Percentiles rank a stretch among this genome's conserved stretches.
phyloP scores from a whole-genome alignment of 92 coral and sea anemone genomes.

The Palythoa heliodiscus region DNA sequence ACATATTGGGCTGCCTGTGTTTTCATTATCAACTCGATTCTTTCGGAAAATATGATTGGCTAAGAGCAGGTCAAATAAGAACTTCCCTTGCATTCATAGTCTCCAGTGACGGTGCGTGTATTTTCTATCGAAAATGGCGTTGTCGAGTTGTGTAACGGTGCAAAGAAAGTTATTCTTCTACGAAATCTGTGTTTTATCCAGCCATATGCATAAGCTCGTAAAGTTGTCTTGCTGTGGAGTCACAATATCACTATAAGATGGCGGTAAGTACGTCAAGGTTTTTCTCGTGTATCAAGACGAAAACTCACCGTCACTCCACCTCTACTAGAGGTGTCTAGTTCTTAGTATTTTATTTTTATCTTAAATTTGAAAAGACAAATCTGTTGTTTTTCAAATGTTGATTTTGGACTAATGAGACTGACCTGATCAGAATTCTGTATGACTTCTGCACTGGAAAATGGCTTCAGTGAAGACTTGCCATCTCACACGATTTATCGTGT shows the following conservation, averaged over 20 bases:
- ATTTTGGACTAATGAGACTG: too few species aligned
- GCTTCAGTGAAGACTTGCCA: neutral
- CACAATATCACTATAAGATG: conserved; percentile 98
- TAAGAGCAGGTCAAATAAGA: neutral
- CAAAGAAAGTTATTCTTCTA: neutral
- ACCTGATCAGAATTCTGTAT: too few species aligned
- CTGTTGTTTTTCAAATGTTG: too few species aligned
- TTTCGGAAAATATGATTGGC: neutral
- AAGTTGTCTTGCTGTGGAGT: conserved; percentile 76
- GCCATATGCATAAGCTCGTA: conserved; percentile 48
- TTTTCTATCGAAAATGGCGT: conserved; percentile 1
- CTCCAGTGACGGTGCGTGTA: neutral
- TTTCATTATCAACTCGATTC: neutral
- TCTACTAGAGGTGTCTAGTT: too few species aligned
- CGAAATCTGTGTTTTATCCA: conserved; percentile 45
- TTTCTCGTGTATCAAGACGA: neutral
- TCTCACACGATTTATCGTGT: too few species aligned
- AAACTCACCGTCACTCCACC: too few species aligned
- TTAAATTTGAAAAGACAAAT: too few species aligned
- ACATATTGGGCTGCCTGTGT: neutral
- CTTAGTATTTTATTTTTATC: too few species aligned
- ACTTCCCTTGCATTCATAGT: neutral
- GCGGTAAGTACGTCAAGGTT: conserved; percentile 55
- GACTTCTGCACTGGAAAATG: too few species aligned
- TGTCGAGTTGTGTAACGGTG: neutral